Base-by-base conservation (phyloP, 2,797 vertebrate genomes). In the Hapalemur alaotrensis region DNA sequence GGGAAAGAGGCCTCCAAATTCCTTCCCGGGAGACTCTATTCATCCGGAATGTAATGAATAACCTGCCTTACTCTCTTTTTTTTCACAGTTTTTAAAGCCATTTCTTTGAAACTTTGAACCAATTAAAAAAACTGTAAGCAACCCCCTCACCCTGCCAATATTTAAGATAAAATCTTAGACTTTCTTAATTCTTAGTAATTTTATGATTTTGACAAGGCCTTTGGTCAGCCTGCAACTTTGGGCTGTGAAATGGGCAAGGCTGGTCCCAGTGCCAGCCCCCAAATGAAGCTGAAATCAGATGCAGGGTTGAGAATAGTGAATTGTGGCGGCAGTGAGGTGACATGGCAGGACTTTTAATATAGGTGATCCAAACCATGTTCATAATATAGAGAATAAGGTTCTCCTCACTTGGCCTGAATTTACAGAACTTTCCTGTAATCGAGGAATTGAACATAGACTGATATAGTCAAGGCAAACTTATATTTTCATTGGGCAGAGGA, bases 91-190 rank as follows among this genome's bases (percentile, higher is more conserved):
- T 76, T 46, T 23, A 43, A 86, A 75, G 73, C 14, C 65, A 93
- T 63, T 46, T 93, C 48, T 92, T 95, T 13, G 2, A 78, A 88
- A 67, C 63, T 80, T 43, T 46, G 20, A 96, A 78, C 43, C 89
- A 57, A 93, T 20, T 41, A 85, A 83, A 95, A 95, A 95, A 83
- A 69, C 23, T 41, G 8, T 50, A 82, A 85, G 14, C 85, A 85
- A 72, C 63, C 9, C 17, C 17, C 67, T n/a, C 52, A 43, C 35
- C 30, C 54, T 7, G 38, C 54, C 10, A 81, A 61, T 13, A 46
- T 28, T 78, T 63, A 81, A 73, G 76, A 94, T 69, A 57, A 76
- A 89, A 78, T 38, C 32, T 84, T 43, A 94, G 73, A 91, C n/a
- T 52, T 73, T 48, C 67, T 93, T 52, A 72, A 52, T 89, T 79